Conservation (phyloP, 2,113 vertebrate genomes). For the Trematocara stigmaticum region DNA sequence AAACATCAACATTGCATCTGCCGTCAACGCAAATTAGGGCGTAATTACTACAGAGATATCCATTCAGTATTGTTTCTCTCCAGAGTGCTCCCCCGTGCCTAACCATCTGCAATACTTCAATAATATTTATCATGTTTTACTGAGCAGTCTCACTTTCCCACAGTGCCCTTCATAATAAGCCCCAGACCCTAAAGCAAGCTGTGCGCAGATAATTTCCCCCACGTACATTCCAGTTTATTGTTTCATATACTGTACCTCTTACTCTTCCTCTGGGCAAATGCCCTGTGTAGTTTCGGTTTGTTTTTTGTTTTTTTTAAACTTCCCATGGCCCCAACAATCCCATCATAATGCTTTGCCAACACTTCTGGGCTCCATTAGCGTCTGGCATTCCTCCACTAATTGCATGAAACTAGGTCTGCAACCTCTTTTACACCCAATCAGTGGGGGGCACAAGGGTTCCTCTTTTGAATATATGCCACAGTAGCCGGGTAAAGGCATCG, state of each 20-base stretch:
- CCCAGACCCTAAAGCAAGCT: slow-evolving; percentile 22
- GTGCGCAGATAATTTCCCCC: slow-evolving; percentile 44
- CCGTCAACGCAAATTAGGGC: slow-evolving; percentile 66
- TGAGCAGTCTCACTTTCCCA: slow-evolving; percentile 56
- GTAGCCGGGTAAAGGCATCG: slow-evolving; percentile 13
- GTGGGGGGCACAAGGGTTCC: slow-evolving; percentile 32
- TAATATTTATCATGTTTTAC: slow-evolving; percentile 60
- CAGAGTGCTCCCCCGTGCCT: slow-evolving; percentile 31
- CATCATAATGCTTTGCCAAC: slow-evolving; percentile 52
- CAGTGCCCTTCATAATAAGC: slow-evolving; percentile 37
- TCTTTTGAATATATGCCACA: slow-evolving; percentile 53
- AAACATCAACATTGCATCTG: slow-evolving; percentile 19
- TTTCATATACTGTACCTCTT: slow-evolving; percentile 16
- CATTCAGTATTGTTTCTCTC: slow-evolving; percentile 67
- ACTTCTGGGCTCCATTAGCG: slow-evolving; percentile 60
- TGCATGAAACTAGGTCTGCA: slow-evolving; percentile 66
- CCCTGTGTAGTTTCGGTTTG: neutral
- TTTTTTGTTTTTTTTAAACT: neutral
- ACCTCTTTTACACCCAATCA: slow-evolving; percentile 70
- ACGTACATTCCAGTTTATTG: slow-evolving; percentile 45
- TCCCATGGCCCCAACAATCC: slow-evolving; percentile 36
- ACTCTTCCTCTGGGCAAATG: slow-evolving; percentile 47
- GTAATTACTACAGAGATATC: slow-evolving; percentile 61
- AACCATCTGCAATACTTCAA: slow-evolving; percentile 65
- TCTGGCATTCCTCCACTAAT: slow-evolving; percentile 68